Evolutionary conservation across 2,113 vertebrate genomes (phyloP), one percentile per base, ranked within the genome.

Genomic region (Xenopus laevis): DNA sequence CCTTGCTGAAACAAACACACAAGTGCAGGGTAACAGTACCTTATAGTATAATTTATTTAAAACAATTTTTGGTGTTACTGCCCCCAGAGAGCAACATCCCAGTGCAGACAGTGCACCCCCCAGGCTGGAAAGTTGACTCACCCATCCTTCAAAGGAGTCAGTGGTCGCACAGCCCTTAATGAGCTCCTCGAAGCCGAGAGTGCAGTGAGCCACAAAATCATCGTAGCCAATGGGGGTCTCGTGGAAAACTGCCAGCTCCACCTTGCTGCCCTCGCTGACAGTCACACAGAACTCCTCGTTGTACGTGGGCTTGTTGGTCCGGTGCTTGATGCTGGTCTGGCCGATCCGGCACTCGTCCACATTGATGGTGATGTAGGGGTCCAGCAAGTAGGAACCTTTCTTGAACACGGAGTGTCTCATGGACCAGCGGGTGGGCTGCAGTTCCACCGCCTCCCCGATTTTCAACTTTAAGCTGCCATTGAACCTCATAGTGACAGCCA

Each of bases 171-270:
- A 77, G 3, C 90, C 80, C 68, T 92, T 90, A 68, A 96, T 82
- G 60, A 98, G 86, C 67, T 98, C 95, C 27, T 93, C 92, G 80
- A 99, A 96, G 64, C 87, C 90, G 72, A 98, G 85, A 61, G 86
- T 94, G 85, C 96, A 98, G 86, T 98, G 97, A 75, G 97, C 97
- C 84, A 99, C 96, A 13, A 99, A 99, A 88, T 98, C 95, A 68
- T 99, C 97, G 61, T 99, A 98, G 23, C 97, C 97, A 55, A 99
- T 93, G 7, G 96, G 94, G n/a, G 97, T 95, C 79, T 96, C 96
- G 65, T 99, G 94, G 82, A 99, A 99, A 12, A 98, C 94, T 0
- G 96, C 93, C 78, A 98, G 80, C 85, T 99, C 97, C 12, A 99
- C 83, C 68, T 92, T 92, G 3, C 84, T 89, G 6, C 93, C 95